Evolutionary conservation across 2,797 vertebrate species (phyloP), one percentile per base, ranked within the genome.

Genomic region (Pygocentrus nattereri): DNA sequence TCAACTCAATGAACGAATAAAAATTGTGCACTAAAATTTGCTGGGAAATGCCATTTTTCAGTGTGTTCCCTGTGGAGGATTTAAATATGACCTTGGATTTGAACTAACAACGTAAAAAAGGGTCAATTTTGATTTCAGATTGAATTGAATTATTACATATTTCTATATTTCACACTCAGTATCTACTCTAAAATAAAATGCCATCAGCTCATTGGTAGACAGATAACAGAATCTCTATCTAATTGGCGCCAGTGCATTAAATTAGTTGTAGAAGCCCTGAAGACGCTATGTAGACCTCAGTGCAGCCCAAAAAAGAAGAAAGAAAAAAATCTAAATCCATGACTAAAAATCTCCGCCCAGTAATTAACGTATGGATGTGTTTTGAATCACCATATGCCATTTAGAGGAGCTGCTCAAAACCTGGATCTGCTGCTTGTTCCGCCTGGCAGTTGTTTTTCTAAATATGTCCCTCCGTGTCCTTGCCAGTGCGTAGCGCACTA

Each of bases 391-490:
- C 59, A 80, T 58, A 74, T 80, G 74, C 31, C 4, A 50, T 25
- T 56, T 72, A 68, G 34, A 58, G 49, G 59, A 59, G 76, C 54
- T 59, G 67, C 56, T 79, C 34, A 68, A 38, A 41, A 65, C 70
- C 52, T 56, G 25, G 52, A 38, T 25, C 44, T 23, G 16, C 44
- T 18, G 12, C 27, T 68, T 31, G 54, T 49, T 67, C 27, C 19
- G 52, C 62, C 69, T 80, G 47, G n/a, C 23, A 59, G 67, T 59
- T 65, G 71, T 79, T 73, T 74, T 73, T 84, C 65, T 80, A 75
- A 74, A 79, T 73, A 27, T 47, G 75, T 81, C 30, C 76, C 82
- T 76, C 72, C 73, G 68, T 76, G 76, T 85, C 70, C 65, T 83
- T 81, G 65, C 74, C 83, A 80, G 74, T 71, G 47, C 74, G n/a